Percentiles rank a stretch among this genome's conserved stretches.
Evolutionary conservation across 2,113 vertebrate species (phyloP).

Genomic region (Chloropsis cyanopogon): DNA sequence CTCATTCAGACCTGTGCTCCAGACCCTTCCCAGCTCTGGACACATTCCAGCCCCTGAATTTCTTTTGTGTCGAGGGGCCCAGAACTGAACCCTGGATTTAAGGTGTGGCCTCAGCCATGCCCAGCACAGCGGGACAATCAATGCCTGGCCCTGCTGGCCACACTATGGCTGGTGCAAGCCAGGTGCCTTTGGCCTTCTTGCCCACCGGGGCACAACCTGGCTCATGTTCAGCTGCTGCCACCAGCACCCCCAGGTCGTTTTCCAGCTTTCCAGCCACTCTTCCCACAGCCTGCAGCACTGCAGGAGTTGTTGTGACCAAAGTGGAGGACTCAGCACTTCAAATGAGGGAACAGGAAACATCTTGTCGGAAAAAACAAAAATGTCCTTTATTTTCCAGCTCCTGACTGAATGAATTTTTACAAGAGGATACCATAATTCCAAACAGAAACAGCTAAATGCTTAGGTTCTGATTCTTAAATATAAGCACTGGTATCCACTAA

Average conservation of each 20-base stretch:
- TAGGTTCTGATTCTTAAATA: not conserved
- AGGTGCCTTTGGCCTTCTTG: not conserved
- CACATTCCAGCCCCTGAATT: not conserved
- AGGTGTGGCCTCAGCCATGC: not conserved
- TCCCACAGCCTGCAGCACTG: not conserved
- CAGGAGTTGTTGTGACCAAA: not conserved
- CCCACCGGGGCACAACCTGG: not conserved
- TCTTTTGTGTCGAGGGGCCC: not conserved
- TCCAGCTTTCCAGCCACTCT: not conserved
- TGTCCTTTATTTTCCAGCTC: not conserved
- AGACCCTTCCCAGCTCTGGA: not conserved
- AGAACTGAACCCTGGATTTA: not conserved
- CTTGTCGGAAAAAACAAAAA: not conserved
- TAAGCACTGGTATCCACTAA: not conserved
- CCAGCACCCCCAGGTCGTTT: not conserved
- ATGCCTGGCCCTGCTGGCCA: not conserved
- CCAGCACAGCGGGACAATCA: not conserved
- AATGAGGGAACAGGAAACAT: not conserved
- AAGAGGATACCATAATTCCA: not conserved
- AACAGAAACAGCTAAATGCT: not conserved
- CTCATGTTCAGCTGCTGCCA: not conserved
- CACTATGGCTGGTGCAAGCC: accelerated
- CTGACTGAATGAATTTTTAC: not conserved
- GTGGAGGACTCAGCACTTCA: not conserved
- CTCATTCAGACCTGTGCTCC: not conserved